phyloP scores from a whole-genome alignment of 2,113 vertebrate genomes.

The Labrus mixtus region DNA sequence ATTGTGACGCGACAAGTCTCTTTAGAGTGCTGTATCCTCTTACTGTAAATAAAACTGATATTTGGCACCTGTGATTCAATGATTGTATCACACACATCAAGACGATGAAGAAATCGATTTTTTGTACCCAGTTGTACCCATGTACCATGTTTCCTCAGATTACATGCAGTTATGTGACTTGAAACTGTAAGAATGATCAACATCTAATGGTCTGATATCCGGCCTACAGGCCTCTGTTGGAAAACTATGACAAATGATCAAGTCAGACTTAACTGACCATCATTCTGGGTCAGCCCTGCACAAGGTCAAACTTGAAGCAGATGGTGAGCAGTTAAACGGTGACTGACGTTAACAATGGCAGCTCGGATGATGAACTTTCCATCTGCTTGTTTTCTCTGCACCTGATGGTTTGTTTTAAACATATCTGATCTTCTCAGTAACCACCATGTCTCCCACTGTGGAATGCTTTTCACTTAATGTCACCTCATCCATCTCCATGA shows the following conservation, averaged over 20 bases:
- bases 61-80: no score
- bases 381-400: slow-evolving; percentile 15
- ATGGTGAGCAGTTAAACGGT: background rate
- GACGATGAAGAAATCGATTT: no score
- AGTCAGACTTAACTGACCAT: background rate
- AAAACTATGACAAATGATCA: background rate
- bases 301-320: background rate
- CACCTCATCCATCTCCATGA: background rate
- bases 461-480: background rate
- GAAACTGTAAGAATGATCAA: no score
- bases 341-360: background rate
- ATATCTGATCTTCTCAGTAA: background rate
- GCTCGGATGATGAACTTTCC: background rate
- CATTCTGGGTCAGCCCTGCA: no score
- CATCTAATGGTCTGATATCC: no score
- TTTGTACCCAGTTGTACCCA: no score
- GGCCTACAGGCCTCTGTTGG: no score
- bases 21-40: no score
- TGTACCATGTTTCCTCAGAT: no score
- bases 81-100: no score
- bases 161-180: background rate
- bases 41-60: no score
- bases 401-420: slow-evolving; percentile 1
- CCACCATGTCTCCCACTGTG: background rate
- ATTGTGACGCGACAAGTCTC: no score